Base-by-base conservation (phyloP, 2,797 vertebrate species). In the Trachops cirrhosus region DNA sequence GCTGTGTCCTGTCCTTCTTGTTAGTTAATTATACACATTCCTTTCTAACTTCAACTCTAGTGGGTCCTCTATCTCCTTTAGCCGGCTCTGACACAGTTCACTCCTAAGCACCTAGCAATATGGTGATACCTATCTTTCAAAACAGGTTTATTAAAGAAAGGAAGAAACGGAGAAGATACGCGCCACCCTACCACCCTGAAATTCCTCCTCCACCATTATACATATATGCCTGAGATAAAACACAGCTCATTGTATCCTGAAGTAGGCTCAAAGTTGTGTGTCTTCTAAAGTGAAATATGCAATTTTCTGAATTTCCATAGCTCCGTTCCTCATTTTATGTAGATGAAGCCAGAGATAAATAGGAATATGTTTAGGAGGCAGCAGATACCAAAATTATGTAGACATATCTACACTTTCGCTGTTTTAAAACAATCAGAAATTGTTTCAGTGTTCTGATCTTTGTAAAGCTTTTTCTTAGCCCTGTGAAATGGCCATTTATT, bases 401-500 rank as follows among this genome's bases (percentile, higher is more conserved):
- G n/a, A 34, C 39, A 39, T 74, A 70, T 9, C 29, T 85, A 37
- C 89, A 92, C 46, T 87, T 24, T 54, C 26, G n/a, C 86, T 87
- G 37, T 54, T 83, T 96, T 77, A 37, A 50, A 95, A 97, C 86
- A 74, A 62, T 87, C 64, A 91, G 11, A 91, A 93, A 48, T 70
- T 29, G 19, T 89, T 68, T 64, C 62, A 77, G 50, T 77, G 83
- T 93, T 74, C 41, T 93, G 79, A 71, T 70, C 29, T 80, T 67
- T 94, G 41, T 67, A 94, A 90, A 71, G 8, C 9, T 39, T 86
- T 75, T 89, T 62, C 2, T 88, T 52, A 37, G 64, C 3, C 1
- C 86, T 80, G 91, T 90, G 57, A 91, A 96, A 97, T 97, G 64
- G 95, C 32, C 91, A 95, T 97, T 85, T 96, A 95, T 97, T 83